Conservation (phyloP, 2,888 invertebrate genomes). For the Serripes groenlandicus region DNA sequence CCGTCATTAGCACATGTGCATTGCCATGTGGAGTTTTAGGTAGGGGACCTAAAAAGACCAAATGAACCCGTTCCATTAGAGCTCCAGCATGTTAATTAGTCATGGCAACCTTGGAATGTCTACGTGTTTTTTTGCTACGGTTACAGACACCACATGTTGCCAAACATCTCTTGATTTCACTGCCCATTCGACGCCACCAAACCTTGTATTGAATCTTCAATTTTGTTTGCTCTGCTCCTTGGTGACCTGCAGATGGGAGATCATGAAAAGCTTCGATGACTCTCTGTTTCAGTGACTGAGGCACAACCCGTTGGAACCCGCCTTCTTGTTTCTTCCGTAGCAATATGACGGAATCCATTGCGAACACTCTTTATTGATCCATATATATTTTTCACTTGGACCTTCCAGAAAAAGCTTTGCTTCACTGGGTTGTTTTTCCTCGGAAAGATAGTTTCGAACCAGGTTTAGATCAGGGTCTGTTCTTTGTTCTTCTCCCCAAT, state of each 20-base stretch:
- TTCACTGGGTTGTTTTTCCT: background rate
- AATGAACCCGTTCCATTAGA: conserved; percentile 31
- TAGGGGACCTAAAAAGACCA: conserved; percentile 31
- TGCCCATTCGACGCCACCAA: conserved; percentile 12
- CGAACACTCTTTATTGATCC: conserved; percentile 37
- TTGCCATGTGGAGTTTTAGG: conserved; percentile 29
- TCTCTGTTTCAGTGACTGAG: conserved; percentile 6
- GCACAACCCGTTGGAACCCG: conserved; percentile 13
- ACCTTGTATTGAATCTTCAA: conserved; percentile 23
- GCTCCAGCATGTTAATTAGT: conserved; percentile 21
- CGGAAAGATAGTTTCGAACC: conserved; percentile 1
- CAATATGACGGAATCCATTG: conserved; percentile 1
- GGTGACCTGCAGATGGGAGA: conserved; percentile 40
- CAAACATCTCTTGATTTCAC: conserved; percentile 21
- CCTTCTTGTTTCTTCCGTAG: background rate
- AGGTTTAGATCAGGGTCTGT: conserved; percentile 4
- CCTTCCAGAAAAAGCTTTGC: conserved; percentile 11
- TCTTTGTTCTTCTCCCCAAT: conserved; percentile 10
- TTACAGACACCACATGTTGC: conserved; percentile 29
- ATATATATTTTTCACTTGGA: conserved; percentile 23
- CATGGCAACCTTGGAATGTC: conserved; percentile 24
- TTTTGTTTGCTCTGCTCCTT: conserved; percentile 32
- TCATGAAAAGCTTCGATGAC: conserved; percentile 22
- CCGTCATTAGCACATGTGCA: conserved; percentile 34
- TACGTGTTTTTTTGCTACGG: conserved; percentile 27